These are phyloP conservation scores for Parasteatoda lunata DNA, from an alignment of 2,888 invertebrate genomes.

Conservation along the genomic window DNA sequence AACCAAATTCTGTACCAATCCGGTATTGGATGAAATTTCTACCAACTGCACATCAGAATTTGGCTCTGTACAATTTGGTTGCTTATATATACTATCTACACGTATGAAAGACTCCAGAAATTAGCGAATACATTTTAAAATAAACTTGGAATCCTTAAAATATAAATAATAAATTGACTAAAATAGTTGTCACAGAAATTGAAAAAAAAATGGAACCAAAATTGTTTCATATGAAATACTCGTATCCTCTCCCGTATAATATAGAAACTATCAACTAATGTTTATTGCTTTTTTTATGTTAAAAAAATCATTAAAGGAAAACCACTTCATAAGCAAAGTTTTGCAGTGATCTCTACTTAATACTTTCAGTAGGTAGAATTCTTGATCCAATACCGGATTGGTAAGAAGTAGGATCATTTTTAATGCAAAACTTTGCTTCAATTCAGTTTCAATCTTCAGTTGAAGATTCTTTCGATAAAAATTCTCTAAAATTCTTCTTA, in stretches of 20 bases:
- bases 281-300: constrained; percentile 40
- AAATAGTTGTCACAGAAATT: too few species aligned
- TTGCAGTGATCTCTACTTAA: constrained; percentile 41
- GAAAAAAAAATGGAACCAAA: too few species aligned
- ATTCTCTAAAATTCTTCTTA: too few species aligned
- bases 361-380: constrained; percentile 29
- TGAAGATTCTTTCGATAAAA: too few species aligned
- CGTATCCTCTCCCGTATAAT: too few species aligned
- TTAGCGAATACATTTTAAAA: too few species aligned
- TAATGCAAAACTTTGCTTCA: constrained; percentile 51
- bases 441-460: too few species aligned
- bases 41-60: constrained; percentile 31
- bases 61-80: constrained; percentile 19
- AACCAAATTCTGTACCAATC: constrained; percentile 48
- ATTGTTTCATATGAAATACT: too few species aligned
- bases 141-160: too few species aligned
- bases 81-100: constrained; percentile 22
- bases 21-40: constrained; percentile 42
- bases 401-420: constrained; percentile 33
- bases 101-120: constrained; percentile 12
- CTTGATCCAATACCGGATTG: constrained; percentile 36
- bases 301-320: constrained; percentile 14
- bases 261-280: constrained; percentile 30
- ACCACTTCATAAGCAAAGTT: constrained; percentile 20
- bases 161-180: too few species aligned